Conservation (phyloP, 2,888 invertebrate species). For the Formica aserva region DNA sequence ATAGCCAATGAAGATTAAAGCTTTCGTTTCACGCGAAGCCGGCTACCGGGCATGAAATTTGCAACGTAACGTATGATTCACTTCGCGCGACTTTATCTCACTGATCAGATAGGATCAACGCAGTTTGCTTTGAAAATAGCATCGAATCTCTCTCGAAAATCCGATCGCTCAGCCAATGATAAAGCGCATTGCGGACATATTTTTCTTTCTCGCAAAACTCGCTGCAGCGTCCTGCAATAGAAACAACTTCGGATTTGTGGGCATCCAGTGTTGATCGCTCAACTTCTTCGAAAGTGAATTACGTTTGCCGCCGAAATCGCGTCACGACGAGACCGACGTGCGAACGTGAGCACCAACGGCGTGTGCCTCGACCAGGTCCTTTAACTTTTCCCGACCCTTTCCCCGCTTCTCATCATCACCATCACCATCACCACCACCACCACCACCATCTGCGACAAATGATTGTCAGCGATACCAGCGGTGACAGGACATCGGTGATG, state of each 20-base stretch:
- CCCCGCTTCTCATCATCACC: slow-evolving; percentile 22
- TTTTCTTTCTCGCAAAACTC: background rate
- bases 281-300: slow-evolving; percentile 13
- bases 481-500: background rate
- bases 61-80: background rate
- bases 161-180: background rate
- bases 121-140: slow-evolving; percentile 9
- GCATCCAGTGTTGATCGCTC: background rate
- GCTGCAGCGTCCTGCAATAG: background rate
- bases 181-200: background rate
- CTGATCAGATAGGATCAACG: slow-evolving; percentile 24
- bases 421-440: slow-evolving; percentile 1
- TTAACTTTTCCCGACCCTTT: background rate
- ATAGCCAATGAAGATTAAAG: slow-evolving; percentile 37
- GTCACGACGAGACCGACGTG: slow-evolving; percentile 3
- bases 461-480: slow-evolving; percentile 49
- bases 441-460: slow-evolving; percentile 45
- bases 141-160: background rate
- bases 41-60: background rate
- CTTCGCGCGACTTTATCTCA: background rate
- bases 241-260: slow-evolving; percentile 30
- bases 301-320: background rate
- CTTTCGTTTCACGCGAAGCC: background rate
- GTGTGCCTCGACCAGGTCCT: background rate
- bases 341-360: background rate